These are phyloP conservation scores for Gallinago solitaria DNA, from an alignment of 2,797 vertebrate species.

Conservation along the genomic window DNA sequence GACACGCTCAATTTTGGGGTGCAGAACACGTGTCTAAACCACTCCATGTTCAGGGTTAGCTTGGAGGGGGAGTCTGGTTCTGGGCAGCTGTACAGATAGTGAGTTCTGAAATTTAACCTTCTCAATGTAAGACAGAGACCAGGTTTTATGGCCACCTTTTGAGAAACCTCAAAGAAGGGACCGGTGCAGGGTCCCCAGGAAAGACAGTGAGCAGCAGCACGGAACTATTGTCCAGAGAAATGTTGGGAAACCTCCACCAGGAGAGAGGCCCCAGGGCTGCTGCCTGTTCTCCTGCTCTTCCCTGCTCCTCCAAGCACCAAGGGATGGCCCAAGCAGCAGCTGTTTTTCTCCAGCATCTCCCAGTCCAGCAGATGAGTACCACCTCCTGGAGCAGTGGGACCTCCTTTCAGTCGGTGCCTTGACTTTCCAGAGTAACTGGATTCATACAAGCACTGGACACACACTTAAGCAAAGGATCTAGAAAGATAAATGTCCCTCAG, in stretches of 20 bases:
- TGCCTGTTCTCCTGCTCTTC: accelerated
- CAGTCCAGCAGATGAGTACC: accelerated
- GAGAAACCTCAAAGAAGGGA: background rate
- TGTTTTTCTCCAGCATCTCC: background rate
- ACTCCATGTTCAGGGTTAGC: background rate
- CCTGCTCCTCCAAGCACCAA: background rate
- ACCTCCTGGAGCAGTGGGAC: background rate
- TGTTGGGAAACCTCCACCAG: background rate
- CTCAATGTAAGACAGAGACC: background rate
- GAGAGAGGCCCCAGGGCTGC: background rate
- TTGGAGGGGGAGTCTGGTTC: background rate
- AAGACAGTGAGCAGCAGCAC: background rate
- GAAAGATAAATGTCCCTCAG: background rate
- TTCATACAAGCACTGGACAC: background rate
- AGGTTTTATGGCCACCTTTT: background rate
- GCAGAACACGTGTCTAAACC: background rate
- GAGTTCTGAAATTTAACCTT: background rate
- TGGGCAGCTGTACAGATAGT: background rate
- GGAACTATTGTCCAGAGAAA: background rate
- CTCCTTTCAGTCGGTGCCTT: background rate
- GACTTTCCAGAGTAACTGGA: background rate
- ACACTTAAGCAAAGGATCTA: accelerated
- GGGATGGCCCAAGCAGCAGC: background rate
- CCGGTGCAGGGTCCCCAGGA: background rate
- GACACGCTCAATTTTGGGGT: background rate